Percentiles rank a stretch among this genome's conserved stretches.
Conservation (phyloP, 2,888 invertebrate genomes). For the Drosophila flavopinicola region DNA sequence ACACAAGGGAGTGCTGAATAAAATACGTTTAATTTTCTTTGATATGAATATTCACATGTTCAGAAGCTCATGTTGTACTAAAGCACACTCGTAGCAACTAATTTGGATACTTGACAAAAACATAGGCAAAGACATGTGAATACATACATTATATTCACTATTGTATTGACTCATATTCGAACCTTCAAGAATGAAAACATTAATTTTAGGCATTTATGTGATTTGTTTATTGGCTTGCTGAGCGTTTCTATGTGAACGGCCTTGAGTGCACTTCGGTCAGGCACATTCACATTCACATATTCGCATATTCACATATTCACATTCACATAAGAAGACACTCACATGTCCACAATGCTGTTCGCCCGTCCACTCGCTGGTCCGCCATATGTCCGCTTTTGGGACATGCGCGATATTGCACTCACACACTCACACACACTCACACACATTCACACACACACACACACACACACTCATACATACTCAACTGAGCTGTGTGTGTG, state of each 20-base stretch:
- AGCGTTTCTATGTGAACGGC: conserved; percentile 15
- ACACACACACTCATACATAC: background rate
- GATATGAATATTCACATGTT: too few species aligned
- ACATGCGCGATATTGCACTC: conserved; percentile 68
- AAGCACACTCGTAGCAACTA: too few species aligned
- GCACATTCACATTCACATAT: background rate
- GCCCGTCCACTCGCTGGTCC: conserved; percentile 66
- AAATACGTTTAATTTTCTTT: too few species aligned
- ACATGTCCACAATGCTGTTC: conserved; percentile 28
- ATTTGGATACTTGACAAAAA: too few species aligned
- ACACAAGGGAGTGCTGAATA: too few species aligned
- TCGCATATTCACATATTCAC: conserved; percentile 3
- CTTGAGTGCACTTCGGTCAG: conserved; percentile 17
- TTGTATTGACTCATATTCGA: background rate
- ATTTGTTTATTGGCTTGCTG: background rate
- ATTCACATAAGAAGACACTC: conserved; percentile 20
- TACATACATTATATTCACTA: background rate
- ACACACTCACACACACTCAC: conserved; percentile 21
- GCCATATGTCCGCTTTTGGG: conserved; percentile 54
- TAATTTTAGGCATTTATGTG: too few species aligned
- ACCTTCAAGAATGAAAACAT: too few species aligned
- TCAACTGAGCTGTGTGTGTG: background rate
- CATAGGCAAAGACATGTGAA: background rate
- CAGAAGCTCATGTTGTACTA: too few species aligned
- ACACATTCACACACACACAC: conserved; percentile 6